Base-by-base conservation (phyloP, 2,888 invertebrate species). In the Eledona agricola region DNA sequence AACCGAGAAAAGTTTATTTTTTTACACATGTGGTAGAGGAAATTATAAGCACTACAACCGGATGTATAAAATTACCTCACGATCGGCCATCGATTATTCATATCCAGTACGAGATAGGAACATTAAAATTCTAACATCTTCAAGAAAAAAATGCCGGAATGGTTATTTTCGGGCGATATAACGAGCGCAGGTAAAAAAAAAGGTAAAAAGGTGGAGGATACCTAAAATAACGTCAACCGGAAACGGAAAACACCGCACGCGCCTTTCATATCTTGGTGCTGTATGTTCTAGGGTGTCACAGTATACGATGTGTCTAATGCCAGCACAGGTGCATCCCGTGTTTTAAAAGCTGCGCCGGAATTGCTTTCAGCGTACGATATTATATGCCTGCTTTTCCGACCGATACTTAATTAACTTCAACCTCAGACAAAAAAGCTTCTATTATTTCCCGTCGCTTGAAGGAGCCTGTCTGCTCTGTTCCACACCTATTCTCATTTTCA, bases 181-280 rank as follows among this genome's bases (percentile, higher is more conserved):
- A 45, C 34, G 45, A 45, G 28, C 42, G 4, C 7, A 25, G 7
- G 6, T 26, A 19, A 29, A 28, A 28, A 31, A 23, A 25, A 32
- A 45, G 51, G 51, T 42, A 51, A 51, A 51, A 43, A 51, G 43
- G 37, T 37, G 47, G 46, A 52, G 34, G 16, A 54, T 23, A 49
- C 45, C 55, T 20, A 55, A 54, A 55, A 55, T 55, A 54, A 54
- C 54, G 29, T 26, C 45, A 53, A 55, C 55, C 55, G 55, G 55
- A 55, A 55, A 55, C 55, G 55, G 54, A 50, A 55, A 55, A 55
- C 55, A 55, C 28, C 37, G 55, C 55, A 55, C 55, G 50, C 50
- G 55, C 50, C 55, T 45, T 45, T 40, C 50, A 55, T 55, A 55
- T 55, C 55, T 55, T 50, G 7, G 32, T 50, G 31, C 34, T 38